Percentiles rank a stretch among this genome's conserved stretches.
These are phyloP conservation scores for Macroramphosus scolopax DNA, from an alignment of 2,797 vertebrate genomes.

Conservation along the genomic window DNA sequence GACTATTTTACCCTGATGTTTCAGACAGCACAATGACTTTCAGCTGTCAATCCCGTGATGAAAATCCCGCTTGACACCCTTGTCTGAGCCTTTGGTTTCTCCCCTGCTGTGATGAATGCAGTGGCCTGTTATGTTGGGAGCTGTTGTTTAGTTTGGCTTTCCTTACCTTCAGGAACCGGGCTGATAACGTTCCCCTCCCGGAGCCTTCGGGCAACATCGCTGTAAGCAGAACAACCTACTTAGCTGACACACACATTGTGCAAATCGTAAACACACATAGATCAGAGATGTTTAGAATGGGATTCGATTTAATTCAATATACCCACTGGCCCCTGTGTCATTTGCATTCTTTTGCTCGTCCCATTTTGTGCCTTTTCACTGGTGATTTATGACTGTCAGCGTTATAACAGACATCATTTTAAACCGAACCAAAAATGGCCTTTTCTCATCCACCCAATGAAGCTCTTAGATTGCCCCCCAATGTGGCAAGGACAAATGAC, in stretches of 20 bases:
- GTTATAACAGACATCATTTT: constrained; percentile 28
- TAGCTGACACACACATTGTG: constrained; percentile 5
- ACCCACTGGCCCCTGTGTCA: constrained; percentile 6
- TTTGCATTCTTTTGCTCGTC: constrained; percentile 19
- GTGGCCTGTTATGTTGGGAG: too few relatives aligned
- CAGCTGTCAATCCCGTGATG: too few relatives aligned
- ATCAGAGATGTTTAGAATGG: constrained; percentile 4
- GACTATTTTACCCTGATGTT: too few relatives aligned
- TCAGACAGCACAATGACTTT: too few relatives aligned
- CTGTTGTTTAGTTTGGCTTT: too few relatives aligned
- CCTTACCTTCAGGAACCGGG: too few relatives aligned
- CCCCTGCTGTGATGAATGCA: too few relatives aligned
- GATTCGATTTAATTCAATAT: constrained; percentile 9
- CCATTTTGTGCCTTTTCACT: constrained; percentile 25
- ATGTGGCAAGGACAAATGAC: constrained; percentile 74
- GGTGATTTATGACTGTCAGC: constrained; percentile 59
- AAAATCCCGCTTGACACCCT: too few relatives aligned
- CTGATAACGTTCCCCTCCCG: too few relatives aligned
- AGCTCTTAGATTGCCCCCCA: constrained; percentile 64
- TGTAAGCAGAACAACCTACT: too few relatives aligned
- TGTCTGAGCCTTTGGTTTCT: too few relatives aligned
- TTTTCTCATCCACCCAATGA: constrained; percentile 38
- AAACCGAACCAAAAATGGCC: constrained; percentile 50
- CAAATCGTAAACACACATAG: neutral
- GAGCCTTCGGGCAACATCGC: too few relatives aligned